Conservation (phyloP, 2,888 invertebrate genomes). For the Tenthredo amoena region DNA sequence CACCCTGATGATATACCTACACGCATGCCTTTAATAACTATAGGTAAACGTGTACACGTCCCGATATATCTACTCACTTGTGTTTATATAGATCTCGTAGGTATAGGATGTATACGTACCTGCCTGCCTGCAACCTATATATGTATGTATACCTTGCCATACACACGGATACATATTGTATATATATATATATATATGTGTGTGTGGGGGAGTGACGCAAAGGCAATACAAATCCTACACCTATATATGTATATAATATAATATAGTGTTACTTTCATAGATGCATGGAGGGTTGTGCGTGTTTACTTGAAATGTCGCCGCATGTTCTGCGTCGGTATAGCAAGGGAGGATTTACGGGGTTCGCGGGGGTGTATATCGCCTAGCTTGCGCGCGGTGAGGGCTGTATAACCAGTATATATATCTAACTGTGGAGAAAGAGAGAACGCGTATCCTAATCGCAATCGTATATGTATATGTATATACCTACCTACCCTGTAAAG, state of each 20-base stretch:
- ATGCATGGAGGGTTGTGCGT: neutral
- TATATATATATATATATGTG: neutral
- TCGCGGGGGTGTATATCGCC: neutral
- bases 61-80: neutral
- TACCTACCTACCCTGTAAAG: neutral
- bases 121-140: neutral
- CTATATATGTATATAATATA: neutral
- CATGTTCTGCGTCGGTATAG: neutral
- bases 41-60: neutral
- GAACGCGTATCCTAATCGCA: conserved; percentile 31
- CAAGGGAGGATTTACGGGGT: conserved; percentile 28
- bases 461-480: neutral
- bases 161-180: neutral
- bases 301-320: conserved; percentile 41
- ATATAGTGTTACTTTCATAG: neutral
- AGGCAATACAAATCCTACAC: neutral
- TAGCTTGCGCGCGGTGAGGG: neutral
- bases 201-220: neutral
- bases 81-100: neutral
- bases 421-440: neutral
- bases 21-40: neutral
- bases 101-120: neutral
- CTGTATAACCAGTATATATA: neutral
- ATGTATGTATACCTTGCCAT: neutral
- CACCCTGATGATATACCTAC: conserved; percentile 31